phyloP scores from a whole-genome alignment of 2,797 vertebrate genomes.

The Gallirallus australis region DNA sequence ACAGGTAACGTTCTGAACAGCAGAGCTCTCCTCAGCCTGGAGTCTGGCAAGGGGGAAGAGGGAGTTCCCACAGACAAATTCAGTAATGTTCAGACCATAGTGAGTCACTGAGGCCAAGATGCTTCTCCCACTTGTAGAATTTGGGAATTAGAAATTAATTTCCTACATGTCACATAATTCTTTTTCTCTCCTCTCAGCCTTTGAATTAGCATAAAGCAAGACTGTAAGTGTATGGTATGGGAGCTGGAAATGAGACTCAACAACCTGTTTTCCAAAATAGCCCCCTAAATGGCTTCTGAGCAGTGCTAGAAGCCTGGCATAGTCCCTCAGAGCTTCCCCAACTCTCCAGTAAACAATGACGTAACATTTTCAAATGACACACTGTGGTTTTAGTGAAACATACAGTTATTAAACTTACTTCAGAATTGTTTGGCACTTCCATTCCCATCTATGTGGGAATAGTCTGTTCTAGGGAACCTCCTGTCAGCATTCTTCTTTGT shows the following conservation, averaged over 20 bases:
- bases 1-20: background rate
- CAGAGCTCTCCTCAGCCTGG: rapidly evolving
- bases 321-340: background rate
- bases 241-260: background rate
- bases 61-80: background rate
- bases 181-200: background rate
- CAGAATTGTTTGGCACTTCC: background rate
- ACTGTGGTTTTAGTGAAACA: background rate
- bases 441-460: background rate
- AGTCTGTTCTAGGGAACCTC: background rate
- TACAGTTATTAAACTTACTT: background rate
- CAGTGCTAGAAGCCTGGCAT: background rate
- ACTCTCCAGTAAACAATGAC: background rate
- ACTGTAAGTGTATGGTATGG: background rate
- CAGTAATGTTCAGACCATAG: background rate
- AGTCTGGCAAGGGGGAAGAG: background rate
- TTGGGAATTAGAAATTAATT: background rate
- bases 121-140: background rate
- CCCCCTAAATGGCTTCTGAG: background rate
- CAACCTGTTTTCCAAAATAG: background rate
- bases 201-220: background rate
- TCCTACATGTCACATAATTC: background rate
- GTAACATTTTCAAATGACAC: background rate
- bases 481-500: background rate
- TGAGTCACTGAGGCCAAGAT: background rate